Conservation (phyloP, 2,797 vertebrate genomes). For the Lacerta bilineata region DNA sequence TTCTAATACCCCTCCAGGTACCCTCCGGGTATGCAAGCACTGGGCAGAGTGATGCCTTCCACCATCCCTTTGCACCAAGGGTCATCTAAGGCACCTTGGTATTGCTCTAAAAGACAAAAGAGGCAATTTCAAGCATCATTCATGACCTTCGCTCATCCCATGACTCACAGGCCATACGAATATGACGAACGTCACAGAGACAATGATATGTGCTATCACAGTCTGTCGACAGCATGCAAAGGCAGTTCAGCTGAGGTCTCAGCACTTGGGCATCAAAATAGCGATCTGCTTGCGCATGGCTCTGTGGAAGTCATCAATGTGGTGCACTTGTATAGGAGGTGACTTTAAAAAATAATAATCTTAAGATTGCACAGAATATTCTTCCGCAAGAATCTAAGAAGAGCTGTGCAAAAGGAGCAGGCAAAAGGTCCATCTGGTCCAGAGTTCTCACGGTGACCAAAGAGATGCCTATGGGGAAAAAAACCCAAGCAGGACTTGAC, state of each 20-base stretch:
- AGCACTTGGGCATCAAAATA: neutral
- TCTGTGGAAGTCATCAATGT: neutral
- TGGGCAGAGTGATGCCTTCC: neutral
- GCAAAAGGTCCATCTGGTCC: no score
- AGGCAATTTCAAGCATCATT: neutral
- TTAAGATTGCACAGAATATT: neutral
- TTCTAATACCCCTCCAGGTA: neutral
- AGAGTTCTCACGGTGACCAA: no score
- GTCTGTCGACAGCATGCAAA: neutral
- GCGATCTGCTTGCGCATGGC: conserved; percentile 23
- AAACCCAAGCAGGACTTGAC: no score
- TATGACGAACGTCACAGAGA: neutral
- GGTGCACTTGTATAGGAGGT: conserved; percentile 11
- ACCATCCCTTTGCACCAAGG: neutral
- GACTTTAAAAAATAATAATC: neutral
- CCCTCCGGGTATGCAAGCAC: neutral
- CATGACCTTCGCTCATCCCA: accelerated
- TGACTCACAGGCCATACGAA: neutral
- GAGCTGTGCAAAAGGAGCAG: no score
- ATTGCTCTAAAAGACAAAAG: neutral
- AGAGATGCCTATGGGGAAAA: no score
- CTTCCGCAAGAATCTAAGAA: neutral
- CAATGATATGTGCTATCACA: neutral
- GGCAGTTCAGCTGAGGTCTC: conserved; percentile 24
- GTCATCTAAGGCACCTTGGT: neutral